Conservation (phyloP, 2,797 vertebrate species). For the Esox lucius region DNA sequence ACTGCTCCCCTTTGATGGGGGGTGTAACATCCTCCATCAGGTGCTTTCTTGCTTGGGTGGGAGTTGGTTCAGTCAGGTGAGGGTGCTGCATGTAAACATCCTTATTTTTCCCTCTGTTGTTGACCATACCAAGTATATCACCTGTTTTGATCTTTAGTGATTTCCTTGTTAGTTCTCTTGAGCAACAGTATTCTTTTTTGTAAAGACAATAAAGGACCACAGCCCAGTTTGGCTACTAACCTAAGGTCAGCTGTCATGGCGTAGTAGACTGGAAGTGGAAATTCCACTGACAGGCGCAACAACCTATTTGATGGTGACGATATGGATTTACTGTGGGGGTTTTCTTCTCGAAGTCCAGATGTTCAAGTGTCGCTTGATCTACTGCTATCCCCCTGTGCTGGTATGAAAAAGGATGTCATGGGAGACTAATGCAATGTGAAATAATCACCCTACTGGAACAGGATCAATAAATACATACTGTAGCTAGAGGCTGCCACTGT, state of each 20-base stretch:
- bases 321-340: background rate
- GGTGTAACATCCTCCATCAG: too few species aligned
- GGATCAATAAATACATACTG: conserved; percentile 6
- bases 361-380: background rate
- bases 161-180: too few species aligned
- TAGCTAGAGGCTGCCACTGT: conserved; percentile 1
- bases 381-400: background rate
- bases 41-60: too few species aligned
- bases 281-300: background rate
- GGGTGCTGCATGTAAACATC: too few species aligned
- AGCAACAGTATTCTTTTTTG: too few species aligned
- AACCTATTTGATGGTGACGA: background rate
- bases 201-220: too few species aligned
- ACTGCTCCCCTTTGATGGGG: too few species aligned
- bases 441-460: conserved; percentile 6
- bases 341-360: conserved; percentile 1
- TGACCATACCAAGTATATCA: too few species aligned
- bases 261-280: background rate
- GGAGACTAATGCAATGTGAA: background rate
- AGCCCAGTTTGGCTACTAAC: background rate
- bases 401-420: conserved; percentile 1
- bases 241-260: background rate
- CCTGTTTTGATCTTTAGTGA: too few species aligned
- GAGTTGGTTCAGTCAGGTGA: too few species aligned
- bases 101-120: too few species aligned